Percentiles rank a stretch among this genome's conserved stretches.
phyloP scores from a whole-genome alignment of 2,113 vertebrate genomes.

The Megatriorchis doriae region DNA sequence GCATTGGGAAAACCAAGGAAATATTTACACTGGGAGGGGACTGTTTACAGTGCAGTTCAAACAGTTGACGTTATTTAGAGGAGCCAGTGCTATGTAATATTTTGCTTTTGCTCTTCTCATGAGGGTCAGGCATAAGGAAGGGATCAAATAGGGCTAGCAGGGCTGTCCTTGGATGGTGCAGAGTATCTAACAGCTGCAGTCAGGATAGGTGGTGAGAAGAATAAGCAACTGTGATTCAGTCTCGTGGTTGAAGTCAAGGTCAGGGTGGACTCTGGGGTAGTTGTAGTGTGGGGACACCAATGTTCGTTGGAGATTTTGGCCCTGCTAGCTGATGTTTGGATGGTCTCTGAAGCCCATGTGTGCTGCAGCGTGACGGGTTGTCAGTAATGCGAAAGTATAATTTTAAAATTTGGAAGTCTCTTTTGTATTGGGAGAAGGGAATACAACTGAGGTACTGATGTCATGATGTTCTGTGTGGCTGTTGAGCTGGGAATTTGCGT shows the following conservation, averaged over 20 bases:
- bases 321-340: background rate
- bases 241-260: background rate
- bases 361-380: background rate
- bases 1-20: background rate
- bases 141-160: background rate
- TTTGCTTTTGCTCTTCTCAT: background rate
- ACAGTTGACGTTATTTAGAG: background rate
- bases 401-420: background rate
- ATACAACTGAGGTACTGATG: background rate
- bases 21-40: slow-evolving; percentile 35
- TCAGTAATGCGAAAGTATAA: background rate
- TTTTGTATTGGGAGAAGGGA: background rate
- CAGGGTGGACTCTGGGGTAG: background rate
- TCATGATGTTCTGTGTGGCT: background rate
- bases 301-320: background rate
- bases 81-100: background rate
- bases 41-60: slow-evolving; percentile 2
- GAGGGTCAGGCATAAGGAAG: background rate
- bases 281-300: background rate
- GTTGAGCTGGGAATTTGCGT: background rate
- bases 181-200: background rate
- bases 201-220: background rate
- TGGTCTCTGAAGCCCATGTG: background rate
- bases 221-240: background rate
- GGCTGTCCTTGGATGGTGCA: background rate